phyloP scores from a whole-genome alignment of 2,797 vertebrate genomes.

The Acanthopagrus latus region DNA sequence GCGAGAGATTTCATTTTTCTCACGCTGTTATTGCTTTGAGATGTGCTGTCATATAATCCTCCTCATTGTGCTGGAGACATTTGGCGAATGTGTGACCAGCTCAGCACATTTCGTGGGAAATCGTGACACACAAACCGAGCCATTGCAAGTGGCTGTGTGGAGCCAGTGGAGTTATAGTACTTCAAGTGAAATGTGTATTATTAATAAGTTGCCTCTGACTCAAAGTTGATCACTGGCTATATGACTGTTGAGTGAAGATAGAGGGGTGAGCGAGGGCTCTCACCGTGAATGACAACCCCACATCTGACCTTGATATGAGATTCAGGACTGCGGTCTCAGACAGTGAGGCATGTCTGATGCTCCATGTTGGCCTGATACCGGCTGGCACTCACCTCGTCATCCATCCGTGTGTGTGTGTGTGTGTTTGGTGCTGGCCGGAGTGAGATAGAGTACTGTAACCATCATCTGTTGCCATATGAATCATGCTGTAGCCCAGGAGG shows the following conservation, averaged over 20 bases:
- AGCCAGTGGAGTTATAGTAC: neutral
- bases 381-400: constrained; percentile 68
- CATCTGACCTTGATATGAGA: constrained; percentile 72
- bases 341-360: constrained; percentile 71
- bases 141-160: too few relatives aligned
- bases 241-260: constrained; percentile 2
- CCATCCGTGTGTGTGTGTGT: constrained; percentile 40
- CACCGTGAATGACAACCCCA: constrained; percentile 36
- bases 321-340: constrained; percentile 70
- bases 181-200: neutral
- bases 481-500: constrained; percentile 66
- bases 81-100: constrained; percentile 26
- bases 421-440: constrained; percentile 48
- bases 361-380: constrained; percentile 64
- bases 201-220: neutral
- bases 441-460: constrained; percentile 60
- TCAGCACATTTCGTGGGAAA: constrained; percentile 25
- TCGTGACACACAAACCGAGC: neutral
- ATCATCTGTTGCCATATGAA: constrained; percentile 78
- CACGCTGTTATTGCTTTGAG: constrained; percentile 33
- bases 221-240: neutral
- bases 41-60: constrained; percentile 39
- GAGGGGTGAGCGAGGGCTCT: constrained; percentile 40
- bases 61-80: constrained; percentile 35
- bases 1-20: constrained; percentile 30